Evolutionary conservation across 1,140 invertebrate genomes (phyloP), one percentile per base, ranked within the genome.

Genomic region (Gonioctena quinquepunctata): DNA sequence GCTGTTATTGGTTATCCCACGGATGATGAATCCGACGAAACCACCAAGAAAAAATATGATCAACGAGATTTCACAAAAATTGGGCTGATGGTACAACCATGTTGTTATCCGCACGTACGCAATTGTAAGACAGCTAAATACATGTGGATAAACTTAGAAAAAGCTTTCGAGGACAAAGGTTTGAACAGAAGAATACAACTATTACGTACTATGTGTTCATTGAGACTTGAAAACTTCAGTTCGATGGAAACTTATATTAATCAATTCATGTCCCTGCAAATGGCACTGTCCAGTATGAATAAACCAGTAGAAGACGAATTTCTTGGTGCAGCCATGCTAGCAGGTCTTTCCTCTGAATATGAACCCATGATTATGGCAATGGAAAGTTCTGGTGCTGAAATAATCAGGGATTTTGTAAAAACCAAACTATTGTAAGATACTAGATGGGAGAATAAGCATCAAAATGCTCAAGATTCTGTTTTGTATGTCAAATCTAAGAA

Each of bases 321-420:
- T 76, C 60, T 49, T n/a, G n/a, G n/a, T n/a, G n/a, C n/a, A n/a
- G 57, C 79, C 19, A 76, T 77, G 73, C 42, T 79, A 33, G 60
- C 60, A 19, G 74, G 72, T 5, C 65, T 78, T 25, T 62, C 75
- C 18, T 59, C 70, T 66, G 66, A 78, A 50, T 78, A 78, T 69
- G 66, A 70, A 23, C 74, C 76, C 6, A 76, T 80, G 73, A 75
- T 79, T 48, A 78, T 79, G 77, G 79, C 72, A 0, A 56, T 81
- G 19, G 75, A 78, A 66, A 81, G 75, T 76, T 78, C 77, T 11
- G 76, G 71, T 26, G 66, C 68, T 26, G 71, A 69, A 28, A 73
- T 81, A 27, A 73, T 73, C 19, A 62, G 71, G 21, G 74, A 77
- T 66, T 68, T 72, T 65, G 73, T 80, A 6, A 77, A 81, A 77